These are phyloP conservation scores for Dromococcyx pavoninus DNA, from an alignment of 2,797 vertebrate genomes.

Conservation along the genomic window DNA sequence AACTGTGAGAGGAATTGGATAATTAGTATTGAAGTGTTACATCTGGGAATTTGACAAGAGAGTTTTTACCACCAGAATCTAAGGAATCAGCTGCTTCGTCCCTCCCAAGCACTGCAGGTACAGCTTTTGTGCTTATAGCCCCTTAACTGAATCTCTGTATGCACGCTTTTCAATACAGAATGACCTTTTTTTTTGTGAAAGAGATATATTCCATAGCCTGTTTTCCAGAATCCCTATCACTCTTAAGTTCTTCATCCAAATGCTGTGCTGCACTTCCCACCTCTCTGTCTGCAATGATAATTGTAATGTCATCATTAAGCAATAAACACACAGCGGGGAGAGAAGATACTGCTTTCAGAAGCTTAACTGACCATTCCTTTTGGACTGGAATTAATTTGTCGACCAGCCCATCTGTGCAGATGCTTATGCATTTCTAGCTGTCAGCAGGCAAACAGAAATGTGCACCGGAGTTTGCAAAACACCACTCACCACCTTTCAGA, in stretches of 20 bases:
- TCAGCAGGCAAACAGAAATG: neutral
- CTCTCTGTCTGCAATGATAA: neutral
- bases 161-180: neutral
- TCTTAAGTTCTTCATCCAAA: neutral
- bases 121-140: fast-evolving
- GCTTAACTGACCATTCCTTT: neutral
- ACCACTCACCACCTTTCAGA: neutral
- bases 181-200: neutral
- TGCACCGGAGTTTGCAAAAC: neutral
- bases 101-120: neutral
- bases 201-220: no score
- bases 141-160: neutral
- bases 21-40: neutral
- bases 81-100: neutral
- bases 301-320: neutral
- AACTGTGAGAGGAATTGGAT: neutral
- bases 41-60: neutral
- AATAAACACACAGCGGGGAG: neutral
- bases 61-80: neutral
- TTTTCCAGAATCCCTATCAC: neutral
- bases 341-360: neutral
- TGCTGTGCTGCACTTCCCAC: neutral
- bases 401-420: neutral
- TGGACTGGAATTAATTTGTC: neutral
- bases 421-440: neutral